A percentile compares a stretch with the other conserved stretches of the same genome.
Conservation (phyloP, 2,113 vertebrate genomes). For the Emydura subglobosa region DNA sequence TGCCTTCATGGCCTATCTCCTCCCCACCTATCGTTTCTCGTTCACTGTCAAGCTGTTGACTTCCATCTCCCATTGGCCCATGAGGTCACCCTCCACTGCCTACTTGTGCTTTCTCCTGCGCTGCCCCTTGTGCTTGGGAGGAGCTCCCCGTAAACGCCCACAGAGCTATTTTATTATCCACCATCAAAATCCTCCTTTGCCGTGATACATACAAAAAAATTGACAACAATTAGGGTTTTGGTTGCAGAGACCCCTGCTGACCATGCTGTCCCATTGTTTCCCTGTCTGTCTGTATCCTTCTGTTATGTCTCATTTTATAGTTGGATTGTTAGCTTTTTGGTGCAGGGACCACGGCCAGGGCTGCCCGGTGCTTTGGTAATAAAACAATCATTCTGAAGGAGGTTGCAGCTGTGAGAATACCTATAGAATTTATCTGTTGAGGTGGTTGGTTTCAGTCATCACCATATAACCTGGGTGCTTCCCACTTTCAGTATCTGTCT, state of each 20-base stretch:
- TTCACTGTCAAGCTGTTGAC: background rate
- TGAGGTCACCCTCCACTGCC: background rate
- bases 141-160: background rate
- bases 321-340: background rate
- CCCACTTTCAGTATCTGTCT: background rate
- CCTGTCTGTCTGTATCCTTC: background rate
- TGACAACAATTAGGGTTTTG: slow-evolving; percentile 62
- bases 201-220: slow-evolving; percentile 44
- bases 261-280: background rate
- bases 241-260: background rate
- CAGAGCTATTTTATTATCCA: slow-evolving; percentile 37
- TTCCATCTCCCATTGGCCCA: accelerated
- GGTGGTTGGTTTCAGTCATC: accelerated
- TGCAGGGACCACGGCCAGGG: background rate
- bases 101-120: background rate
- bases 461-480: background rate
- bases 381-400: background rate
- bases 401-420: accelerated
- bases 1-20: background rate
- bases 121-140: background rate
- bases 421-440: background rate
- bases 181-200: slow-evolving; percentile 52
- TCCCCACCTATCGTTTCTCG: accelerated
- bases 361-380: accelerated
- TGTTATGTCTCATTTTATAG: background rate